Evolutionary conservation across 2,113 vertebrate genomes (phyloP), one percentile per base, ranked within the genome.

Genomic region (Antechinus flavipes): DNA sequence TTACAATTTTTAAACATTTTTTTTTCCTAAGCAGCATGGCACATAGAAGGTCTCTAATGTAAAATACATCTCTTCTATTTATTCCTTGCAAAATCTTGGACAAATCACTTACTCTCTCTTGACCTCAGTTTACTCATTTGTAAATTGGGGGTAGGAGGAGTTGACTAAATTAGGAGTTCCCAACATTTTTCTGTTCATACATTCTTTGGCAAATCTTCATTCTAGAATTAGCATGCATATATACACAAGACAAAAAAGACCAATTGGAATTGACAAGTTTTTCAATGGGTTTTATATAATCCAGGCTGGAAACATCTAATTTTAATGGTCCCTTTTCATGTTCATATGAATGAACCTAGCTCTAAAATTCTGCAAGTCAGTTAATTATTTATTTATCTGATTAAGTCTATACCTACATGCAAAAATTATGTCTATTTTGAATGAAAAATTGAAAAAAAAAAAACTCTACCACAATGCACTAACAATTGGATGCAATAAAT

Each of bases 381-480:
- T 47, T 93, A 26, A 26, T 90, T 12, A 22, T 58, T 19, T 61
- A 7, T 30, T 30, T 89, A 68, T 56, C 49, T 42, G 50, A 55
- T 19, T 84, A 6, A 84, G 14, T 35, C 61, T 24, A 22, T 50
- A 61, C 47, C n/a, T 27, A 54, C 8, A 50, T 76, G 3, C 2
- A 30, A 3, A 14, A 94, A 1, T 91, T 46, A 91, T 2, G 27
- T 1, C 58, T 89, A 90, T 54, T 90, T 84, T 93, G 8, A 84
- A 91, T 94, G 35, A 96, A 95, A 84, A 84, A 49, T 84, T 8
- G 16, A 84, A 84, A 84, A 84, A 84, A 84, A 84, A 84, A 42
- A 91, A 26, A 90, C 91, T 2, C 0, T 2, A 58, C 47, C 53
- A 92, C 7, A 91, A 96, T 93, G 19, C 68, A 42, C 14, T n/a